Percentiles rank a stretch among this genome's conserved stretches.
Conservation (phyloP, 2,113 vertebrate genomes). For the Oxygymnocypris stewartii region DNA sequence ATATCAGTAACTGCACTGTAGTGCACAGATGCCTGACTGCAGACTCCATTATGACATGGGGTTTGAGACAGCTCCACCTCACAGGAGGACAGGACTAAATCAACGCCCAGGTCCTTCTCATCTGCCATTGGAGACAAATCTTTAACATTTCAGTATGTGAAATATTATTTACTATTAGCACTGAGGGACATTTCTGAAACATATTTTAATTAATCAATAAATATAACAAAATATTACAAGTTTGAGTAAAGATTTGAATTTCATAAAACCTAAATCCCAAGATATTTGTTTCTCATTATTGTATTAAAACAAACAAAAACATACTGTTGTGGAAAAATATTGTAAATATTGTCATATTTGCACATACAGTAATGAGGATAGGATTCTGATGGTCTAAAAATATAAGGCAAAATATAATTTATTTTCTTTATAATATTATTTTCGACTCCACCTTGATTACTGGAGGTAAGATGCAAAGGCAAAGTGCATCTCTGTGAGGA, state of each 20-base stretch:
- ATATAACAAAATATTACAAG: background rate
- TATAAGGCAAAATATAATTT: too few species aligned
- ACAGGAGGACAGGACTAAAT: constrained; percentile 86
- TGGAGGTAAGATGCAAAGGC: constrained; percentile 75
- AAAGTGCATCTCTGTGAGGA: constrained; percentile 76
- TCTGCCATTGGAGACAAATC: constrained; percentile 50
- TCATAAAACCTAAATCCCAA: background rate
- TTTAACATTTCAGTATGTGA: background rate
- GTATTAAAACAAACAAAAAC: background rate
- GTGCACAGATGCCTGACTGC: constrained; percentile 72
- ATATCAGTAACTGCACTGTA: constrained; percentile 83
- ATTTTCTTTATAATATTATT: background rate
- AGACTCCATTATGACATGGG: constrained; percentile 74
- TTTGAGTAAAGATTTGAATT: background rate
- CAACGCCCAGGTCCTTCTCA: constrained; percentile 67
- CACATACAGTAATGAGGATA: background rate
- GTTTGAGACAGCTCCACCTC: constrained; percentile 74
- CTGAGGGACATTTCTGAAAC: background rate
- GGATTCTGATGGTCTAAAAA: background rate
- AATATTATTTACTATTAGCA: background rate
- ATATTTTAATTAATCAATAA: too few species aligned
- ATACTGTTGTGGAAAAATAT: background rate
- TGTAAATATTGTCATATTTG: background rate
- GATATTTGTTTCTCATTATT: background rate
- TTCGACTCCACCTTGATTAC: constrained; percentile 75